A percentile compares a stretch with the other conserved stretches of the same genome.
These are phyloP conservation scores for Alectura lathami DNA, from an alignment of 2,113 vertebrate genomes.

Conservation along the genomic window DNA sequence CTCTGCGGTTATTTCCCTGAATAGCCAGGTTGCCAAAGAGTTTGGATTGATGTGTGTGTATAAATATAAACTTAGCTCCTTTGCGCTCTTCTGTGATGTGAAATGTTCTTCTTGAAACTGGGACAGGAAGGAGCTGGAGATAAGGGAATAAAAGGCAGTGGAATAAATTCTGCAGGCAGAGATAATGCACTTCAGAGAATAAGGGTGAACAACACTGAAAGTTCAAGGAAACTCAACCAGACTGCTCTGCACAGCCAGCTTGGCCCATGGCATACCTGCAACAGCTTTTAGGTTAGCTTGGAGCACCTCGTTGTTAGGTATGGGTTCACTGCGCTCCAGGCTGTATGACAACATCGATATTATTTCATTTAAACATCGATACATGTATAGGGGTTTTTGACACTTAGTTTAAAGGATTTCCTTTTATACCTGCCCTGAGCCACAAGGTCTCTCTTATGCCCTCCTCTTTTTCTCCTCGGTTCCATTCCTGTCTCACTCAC, in stretches of 20 bases:
- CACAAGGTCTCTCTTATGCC: neutral
- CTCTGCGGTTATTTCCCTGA: neutral
- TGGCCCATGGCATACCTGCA: neutral
- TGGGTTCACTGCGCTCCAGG: neutral
- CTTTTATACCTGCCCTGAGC: neutral
- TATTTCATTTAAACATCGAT: neutral
- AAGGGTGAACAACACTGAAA: neutral
- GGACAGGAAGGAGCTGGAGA: constrained; percentile 49
- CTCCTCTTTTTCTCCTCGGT: neutral
- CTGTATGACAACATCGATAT: neutral
- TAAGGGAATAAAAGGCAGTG: constrained; percentile 32
- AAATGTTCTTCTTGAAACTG: constrained; percentile 1
- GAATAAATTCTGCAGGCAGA: neutral
- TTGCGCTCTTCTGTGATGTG: neutral
- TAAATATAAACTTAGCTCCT: neutral
- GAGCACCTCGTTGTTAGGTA: neutral
- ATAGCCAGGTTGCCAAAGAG: neutral
- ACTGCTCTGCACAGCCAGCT: neutral
- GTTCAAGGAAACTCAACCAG: constrained; percentile 7
- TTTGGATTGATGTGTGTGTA: neutral
- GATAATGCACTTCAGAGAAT: neutral
- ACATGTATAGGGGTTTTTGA: too few species aligned
- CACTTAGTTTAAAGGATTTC: neutral
- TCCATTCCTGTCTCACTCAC: neutral
- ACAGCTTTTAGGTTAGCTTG: neutral